These are phyloP conservation scores for Scolopax mira DNA, from an alignment of 2,113 vertebrate genomes.

Conservation along the genomic window DNA sequence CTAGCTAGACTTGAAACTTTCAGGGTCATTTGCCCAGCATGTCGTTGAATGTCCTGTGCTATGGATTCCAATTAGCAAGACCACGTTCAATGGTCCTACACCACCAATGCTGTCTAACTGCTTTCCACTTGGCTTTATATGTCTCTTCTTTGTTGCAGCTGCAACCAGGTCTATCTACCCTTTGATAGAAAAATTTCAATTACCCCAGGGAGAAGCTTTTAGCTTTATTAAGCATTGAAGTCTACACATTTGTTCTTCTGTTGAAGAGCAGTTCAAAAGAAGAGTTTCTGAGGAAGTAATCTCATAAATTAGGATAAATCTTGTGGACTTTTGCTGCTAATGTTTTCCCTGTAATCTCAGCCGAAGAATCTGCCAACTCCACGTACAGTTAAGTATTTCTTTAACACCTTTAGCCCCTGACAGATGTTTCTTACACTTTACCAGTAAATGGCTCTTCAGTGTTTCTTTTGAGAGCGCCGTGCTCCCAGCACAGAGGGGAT, in stretches of 20 bases:
- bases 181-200: constrained; percentile 83
- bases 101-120: constrained; percentile 77
- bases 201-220: constrained; percentile 81
- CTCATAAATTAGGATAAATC: constrained; percentile 80
- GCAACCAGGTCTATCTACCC: constrained; percentile 75
- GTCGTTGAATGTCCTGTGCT: constrained; percentile 79
- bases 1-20: constrained; percentile 79
- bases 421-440: constrained; percentile 65
- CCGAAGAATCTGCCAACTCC: constrained; percentile 70
- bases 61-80: constrained; percentile 83
- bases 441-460: constrained; percentile 65
- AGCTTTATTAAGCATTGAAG: constrained; percentile 86
- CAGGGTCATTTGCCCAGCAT: constrained; percentile 84
- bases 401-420: constrained; percentile 62
- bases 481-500: constrained; percentile 60
- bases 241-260: constrained; percentile 79
- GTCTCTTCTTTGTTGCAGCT: constrained; percentile 79
- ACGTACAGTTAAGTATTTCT: constrained; percentile 64
- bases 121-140: constrained; percentile 82
- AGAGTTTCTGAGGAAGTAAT: constrained; percentile 78
- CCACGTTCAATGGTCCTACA: constrained; percentile 75
- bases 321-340: constrained; percentile 65
- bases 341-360: constrained; percentile 69
- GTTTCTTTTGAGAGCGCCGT: constrained; percentile 63
- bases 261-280: constrained; percentile 77